Evolutionary conservation across 1,140 invertebrate species (phyloP), one percentile per base, ranked within the genome.

Genomic region (Temnothorax nylanderi): DNA sequence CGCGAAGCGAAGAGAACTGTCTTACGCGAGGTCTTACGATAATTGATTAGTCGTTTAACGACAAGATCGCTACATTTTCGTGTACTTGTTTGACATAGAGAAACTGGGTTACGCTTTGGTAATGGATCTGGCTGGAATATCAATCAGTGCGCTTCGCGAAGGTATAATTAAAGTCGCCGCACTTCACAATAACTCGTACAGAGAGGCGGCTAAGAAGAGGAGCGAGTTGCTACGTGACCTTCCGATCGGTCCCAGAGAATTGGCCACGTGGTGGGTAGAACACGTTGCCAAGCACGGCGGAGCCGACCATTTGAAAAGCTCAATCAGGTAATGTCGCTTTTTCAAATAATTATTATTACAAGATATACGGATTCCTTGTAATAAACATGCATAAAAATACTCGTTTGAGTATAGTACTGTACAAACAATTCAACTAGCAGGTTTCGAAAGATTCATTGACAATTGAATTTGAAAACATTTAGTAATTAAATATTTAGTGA

Each of bases 221-320:
- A 95, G 94, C 21, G 51, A 67, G 1, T 64, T 95, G 11, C 86
- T 96, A 47, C 92, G 92, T 44, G 95, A 96, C 67, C 92, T 94
- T 44, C 94, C 94, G 18, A 92, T 95, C 47, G 89, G 91, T 21
- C 94, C 95, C 0, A 90, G 92, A 21, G 93, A 94, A 71, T 90
- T 94, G 65, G 95, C 95, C 0, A 92, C 94, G 10, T 96, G 95
- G 92, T 96, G 95, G 95, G 94, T 95, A 26, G 95, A 96, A 88
- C 95, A 96, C 85, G 93, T 96, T 7, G 93, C 95, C n/a, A 92
- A 94, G 65, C 90, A 96, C 84, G 92, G 90, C 34, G 95, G 95
- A 21, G 94, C 95, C 6, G 91, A 94, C 7, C 95, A 95, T 86
- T 88, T 96, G 2, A 94, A 95, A 75, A 94, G 93, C 67, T 90